Conservation (phyloP, 2,113 vertebrate genomes). For the Cavia porcellus region DNA sequence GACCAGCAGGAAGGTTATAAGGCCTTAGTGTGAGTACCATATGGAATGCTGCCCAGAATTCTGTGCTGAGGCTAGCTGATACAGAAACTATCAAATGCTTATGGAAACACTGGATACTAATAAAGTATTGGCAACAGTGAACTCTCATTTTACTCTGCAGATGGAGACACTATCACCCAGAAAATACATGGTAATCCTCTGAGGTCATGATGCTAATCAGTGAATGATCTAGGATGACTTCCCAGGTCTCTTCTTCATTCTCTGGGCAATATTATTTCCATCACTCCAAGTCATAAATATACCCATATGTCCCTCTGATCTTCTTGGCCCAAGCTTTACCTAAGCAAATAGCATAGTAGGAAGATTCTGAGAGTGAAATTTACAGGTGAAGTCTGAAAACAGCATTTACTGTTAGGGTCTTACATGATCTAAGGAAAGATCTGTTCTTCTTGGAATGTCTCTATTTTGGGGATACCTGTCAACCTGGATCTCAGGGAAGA, state of each 20-base stretch:
- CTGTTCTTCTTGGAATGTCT: neutral
- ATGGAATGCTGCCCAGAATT: too few relatives aligned
- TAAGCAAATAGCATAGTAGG: neutral
- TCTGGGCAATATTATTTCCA: neutral
- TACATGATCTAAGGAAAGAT: neutral
- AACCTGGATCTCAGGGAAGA: neutral
- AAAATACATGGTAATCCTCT: neutral
- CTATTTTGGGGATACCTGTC: neutral
- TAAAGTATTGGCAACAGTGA: neutral
- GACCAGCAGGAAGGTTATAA: neutral
- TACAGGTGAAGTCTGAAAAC: neutral
- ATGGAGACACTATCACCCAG: neutral
- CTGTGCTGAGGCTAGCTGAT: neutral
- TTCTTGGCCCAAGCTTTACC: neutral
- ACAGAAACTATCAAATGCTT: neutral
- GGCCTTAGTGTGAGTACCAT: neutral
- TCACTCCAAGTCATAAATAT: neutral
- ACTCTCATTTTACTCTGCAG: neutral
- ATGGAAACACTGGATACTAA: neutral
- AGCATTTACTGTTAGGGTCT: neutral
- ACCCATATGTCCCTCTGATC: neutral
- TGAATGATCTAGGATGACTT: neutral
- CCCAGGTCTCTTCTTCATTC: neutral
- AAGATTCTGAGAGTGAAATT: conserved; percentile 28
- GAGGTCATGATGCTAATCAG: neutral